Evolutionary conservation across 2,888 invertebrate genomes (phyloP).

Genomic region (Sarcophaga carnaria): DNA sequence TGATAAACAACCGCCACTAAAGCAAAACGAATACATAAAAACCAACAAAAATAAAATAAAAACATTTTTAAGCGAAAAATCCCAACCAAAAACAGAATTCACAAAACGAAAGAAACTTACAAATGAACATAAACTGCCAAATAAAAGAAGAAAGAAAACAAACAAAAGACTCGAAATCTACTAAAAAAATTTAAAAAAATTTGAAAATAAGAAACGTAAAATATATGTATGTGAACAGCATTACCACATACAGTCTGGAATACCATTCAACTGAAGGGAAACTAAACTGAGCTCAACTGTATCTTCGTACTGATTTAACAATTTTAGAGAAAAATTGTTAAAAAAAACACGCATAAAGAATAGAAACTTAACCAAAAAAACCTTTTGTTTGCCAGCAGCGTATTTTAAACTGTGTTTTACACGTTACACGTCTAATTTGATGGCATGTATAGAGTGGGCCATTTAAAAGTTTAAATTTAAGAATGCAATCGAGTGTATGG

Average conservation of each 20-base stretch:
- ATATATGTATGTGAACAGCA: slow-evolving; percentile 17
- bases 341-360: background rate
- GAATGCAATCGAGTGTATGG: no score
- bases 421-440: slow-evolving; percentile 9
- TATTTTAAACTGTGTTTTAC: slow-evolving; percentile 22
- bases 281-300: background rate
- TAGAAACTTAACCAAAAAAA: slow-evolving; percentile 21
- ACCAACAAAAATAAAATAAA: background rate
- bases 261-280: slow-evolving; percentile 3
- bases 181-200: slow-evolving; percentile 38
- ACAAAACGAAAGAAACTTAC: slow-evolving; percentile 7
- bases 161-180: slow-evolving; percentile 30
- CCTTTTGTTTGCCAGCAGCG: slow-evolving; percentile 33
- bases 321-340: slow-evolving; percentile 12
- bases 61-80: background rate
- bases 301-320: slow-evolving; percentile 47
- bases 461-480: no score
- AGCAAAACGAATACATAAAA: background rate
- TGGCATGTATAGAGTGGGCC: no score
- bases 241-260: background rate
- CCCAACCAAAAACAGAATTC: slow-evolving; percentile 14
- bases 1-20: slow-evolving; percentile 64
- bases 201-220: slow-evolving; percentile 20
- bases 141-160: background rate
- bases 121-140: slow-evolving; percentile 20